These are phyloP conservation scores for Hydrolagus affinis DNA, from an alignment of 2,113 vertebrate species.

Conservation along the genomic window DNA sequence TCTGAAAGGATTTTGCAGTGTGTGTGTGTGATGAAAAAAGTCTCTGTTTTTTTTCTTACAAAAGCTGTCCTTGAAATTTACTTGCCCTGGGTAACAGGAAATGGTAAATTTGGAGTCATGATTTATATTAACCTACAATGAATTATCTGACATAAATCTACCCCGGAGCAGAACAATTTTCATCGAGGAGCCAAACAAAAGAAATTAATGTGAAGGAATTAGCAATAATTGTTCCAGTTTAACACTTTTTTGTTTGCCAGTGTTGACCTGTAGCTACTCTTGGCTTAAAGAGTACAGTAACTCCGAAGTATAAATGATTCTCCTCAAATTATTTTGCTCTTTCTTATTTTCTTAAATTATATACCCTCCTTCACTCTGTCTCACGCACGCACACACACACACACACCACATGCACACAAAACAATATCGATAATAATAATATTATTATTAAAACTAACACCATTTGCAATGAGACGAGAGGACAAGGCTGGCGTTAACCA, in stretches of 20 bases:
- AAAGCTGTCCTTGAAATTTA: constrained; percentile 45
- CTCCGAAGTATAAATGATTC: not conserved
- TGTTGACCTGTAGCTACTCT: not conserved
- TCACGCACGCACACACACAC: too few relatives aligned
- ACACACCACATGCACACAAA: too few relatives aligned
- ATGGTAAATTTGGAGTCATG: constrained; percentile 65
- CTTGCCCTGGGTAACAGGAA: constrained; percentile 58
- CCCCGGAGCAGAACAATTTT: constrained; percentile 64
- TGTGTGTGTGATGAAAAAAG: too few relatives aligned
- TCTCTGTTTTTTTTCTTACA: not conserved
- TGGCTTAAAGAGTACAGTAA: not conserved
- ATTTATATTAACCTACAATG: constrained; percentile 76
- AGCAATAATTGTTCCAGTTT: constrained; percentile 82
- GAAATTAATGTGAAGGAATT: constrained; percentile 84
- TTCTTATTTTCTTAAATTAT: too few relatives aligned
- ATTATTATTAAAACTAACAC: too few relatives aligned
- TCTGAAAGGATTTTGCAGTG: not conserved
- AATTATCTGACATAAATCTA: constrained; percentile 74
- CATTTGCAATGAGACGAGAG: too few relatives aligned
- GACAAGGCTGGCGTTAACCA: too few relatives aligned
- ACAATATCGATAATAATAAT: too few relatives aligned
- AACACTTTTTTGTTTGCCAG: not conserved
- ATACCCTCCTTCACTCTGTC: too few relatives aligned
- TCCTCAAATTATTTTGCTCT: not conserved
- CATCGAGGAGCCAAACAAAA: constrained; percentile 62